Evolutionary conservation across 2,113 vertebrate species (phyloP), one percentile per base, ranked within the genome.

Genomic region (Tautogolabrus adspersus): DNA sequence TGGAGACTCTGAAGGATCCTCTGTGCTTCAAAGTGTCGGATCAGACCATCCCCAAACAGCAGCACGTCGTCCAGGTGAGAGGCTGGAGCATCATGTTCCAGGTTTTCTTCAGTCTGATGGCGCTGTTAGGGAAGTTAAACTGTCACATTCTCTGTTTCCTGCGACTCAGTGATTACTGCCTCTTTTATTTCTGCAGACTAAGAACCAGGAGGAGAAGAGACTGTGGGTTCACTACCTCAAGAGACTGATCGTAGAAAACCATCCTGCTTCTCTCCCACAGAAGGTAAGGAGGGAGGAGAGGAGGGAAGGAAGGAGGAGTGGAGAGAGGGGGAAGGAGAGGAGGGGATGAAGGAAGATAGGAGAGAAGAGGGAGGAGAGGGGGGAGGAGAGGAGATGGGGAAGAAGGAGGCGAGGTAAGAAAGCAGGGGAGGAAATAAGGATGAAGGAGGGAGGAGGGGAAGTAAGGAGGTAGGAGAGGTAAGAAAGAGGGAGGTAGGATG

Each of bases 141-240:
- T 10, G 40, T 11, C 10, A 11, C 7, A 2, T 7, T 2, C 5
- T 42, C 2, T 46, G 11, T 3, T 15, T 46, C 44, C 44, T 46
- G 44, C 10, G 30, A 15, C 8, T 15, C 6, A 11, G 12, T 61
- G 49, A 42, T 49, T 37, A 47, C 47, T 6, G 3, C 5, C 18
- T 22, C 6, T 10, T 51, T 42, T 3, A 0, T 26, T 1, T 6
- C 55, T 54, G 7, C 87, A 98, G 97, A 95, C 96, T 0, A 96
- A 94, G 90, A 97, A 97, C 91, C 96, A 97, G 86, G 97, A 98
- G 79, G 97, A 98, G 83, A 98, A 97, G 79, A 89, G 95, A 1
- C 81, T 97, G 15, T 98, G 97, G 97, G 93, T 98, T 1, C 96
- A 97, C 79, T 96, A 96, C 89, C 96, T 98, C 30, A 96, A 97